A percentile compares a stretch with the other conserved stretches of the same genome.
phyloP scores from a whole-genome alignment of 1,140 invertebrate genomes.

The Diorhabda elongata region DNA sequence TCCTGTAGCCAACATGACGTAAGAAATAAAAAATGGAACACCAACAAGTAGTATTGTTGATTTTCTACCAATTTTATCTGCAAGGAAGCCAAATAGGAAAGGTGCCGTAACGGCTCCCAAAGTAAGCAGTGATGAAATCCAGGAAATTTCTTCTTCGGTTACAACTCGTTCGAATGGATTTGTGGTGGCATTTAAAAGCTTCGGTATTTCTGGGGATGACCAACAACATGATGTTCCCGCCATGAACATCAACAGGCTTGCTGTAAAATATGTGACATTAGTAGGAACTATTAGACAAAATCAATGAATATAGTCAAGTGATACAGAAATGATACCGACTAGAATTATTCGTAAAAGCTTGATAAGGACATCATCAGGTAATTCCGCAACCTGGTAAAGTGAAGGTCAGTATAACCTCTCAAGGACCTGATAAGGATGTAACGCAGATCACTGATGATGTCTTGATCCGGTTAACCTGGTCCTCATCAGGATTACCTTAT shows the following conservation, averaged over 20 bases:
- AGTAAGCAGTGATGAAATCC: conserved; percentile 63
- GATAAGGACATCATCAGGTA: too few relatives aligned
- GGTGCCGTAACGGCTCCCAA: conserved; percentile 65
- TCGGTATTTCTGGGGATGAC: conserved; percentile 35
- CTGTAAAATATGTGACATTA: conserved; percentile 23
- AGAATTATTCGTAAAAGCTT: too few relatives aligned
- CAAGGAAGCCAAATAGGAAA: conserved; percentile 40
- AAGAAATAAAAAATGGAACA: conserved; percentile 55
- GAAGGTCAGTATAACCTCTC: too few relatives aligned
- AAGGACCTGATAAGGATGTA: too few relatives aligned
- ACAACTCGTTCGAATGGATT: conserved; percentile 36
- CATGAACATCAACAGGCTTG: conserved; percentile 28
- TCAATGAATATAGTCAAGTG: too few relatives aligned
- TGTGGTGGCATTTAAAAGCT: conserved; percentile 26
- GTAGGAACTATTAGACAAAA: too few relatives aligned
- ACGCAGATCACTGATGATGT: too few relatives aligned
- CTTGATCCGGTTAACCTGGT: too few relatives aligned
- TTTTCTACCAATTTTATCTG: conserved; percentile 49
- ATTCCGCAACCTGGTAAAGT: too few relatives aligned
- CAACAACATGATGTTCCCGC: conserved; percentile 33
- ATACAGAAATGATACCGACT: too few relatives aligned
- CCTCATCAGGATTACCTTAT: too few relatives aligned
- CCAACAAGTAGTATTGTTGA: conserved; percentile 48
- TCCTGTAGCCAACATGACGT: conserved; percentile 39
- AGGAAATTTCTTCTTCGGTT: conserved; percentile 21